These are phyloP conservation scores for Gyrodactylus salaris DNA, from an alignment of 1,140 invertebrate species.

Conservation along the genomic window DNA sequence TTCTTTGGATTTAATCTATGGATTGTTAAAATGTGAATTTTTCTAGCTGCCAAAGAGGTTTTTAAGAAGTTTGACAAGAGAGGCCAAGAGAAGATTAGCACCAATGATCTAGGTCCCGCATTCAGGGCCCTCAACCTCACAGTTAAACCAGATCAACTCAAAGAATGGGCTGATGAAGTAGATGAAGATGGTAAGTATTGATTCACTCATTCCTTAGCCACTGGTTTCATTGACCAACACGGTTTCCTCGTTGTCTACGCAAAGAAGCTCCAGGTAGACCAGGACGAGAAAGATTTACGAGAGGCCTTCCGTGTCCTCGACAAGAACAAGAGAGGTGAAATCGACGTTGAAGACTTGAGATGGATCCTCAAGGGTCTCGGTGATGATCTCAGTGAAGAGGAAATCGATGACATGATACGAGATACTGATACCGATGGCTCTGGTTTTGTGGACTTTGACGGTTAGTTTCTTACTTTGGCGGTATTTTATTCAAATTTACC, in stretches of 20 bases:
- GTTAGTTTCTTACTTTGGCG: conserved; percentile 13
- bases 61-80: conserved; percentile 7
- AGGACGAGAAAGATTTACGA: conserved; percentile 20
- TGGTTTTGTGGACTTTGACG: conserved; percentile 22
- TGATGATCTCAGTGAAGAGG: conserved; percentile 20
- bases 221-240: conserved; percentile 10
- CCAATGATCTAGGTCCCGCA: conserved; percentile 6
- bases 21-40: neutral
- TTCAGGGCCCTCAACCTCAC: conserved; percentile 4
- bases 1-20: neutral
- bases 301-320: conserved; percentile 21
- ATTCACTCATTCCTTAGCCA: neutral
- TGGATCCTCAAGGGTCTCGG: conserved; percentile 19
- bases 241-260: conserved; percentile 17
- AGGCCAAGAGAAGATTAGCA: conserved; percentile 4
- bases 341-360: conserved; percentile 16
- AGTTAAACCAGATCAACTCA: conserved; percentile 5
- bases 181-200: conserved; percentile 4
- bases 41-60: conserved; percentile 4
- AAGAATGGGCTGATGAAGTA: conserved; percentile 7
- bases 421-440: conserved; percentile 21
- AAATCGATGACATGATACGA: conserved; percentile 21
- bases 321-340: conserved; percentile 19
- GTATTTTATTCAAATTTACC: neutral
- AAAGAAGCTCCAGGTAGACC: conserved; percentile 17